Evolutionary conservation across 2,888 invertebrate species (phyloP).

Genomic region (Tenthredo amoena): DNA sequence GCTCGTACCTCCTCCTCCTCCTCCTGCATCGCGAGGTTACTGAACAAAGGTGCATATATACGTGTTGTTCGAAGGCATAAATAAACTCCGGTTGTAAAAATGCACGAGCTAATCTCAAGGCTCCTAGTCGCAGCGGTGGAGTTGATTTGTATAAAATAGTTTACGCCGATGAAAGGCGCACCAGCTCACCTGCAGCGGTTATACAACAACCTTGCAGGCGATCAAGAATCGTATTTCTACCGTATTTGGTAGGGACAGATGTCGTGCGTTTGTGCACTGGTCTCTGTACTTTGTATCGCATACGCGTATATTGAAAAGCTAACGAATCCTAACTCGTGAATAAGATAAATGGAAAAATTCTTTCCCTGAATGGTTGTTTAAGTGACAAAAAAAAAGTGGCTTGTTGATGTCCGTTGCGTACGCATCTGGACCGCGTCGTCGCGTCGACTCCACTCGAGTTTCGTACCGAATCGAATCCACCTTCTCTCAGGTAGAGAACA

Average conservation of each 20-base stretch:
- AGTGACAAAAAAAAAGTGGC: slow-evolving; percentile 1
- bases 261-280: background rate
- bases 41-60: background rate
- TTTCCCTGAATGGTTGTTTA: background rate
- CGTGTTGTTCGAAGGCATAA: background rate
- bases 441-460: no score
- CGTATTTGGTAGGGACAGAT: slow-evolving; percentile 32
- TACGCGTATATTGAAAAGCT: background rate
- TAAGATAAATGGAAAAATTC: slow-evolving; percentile 21
- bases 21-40: background rate
- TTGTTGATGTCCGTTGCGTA: background rate
- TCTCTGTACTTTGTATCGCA: background rate
- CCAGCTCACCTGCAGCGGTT: background rate
- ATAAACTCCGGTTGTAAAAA: background rate
- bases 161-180: background rate
- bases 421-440: background rate
- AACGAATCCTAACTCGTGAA: background rate
- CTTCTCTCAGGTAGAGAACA: background rate
- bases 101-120: slow-evolving; percentile 20
- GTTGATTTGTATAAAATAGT: background rate
- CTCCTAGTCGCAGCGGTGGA: background rate
- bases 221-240: background rate
- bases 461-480: background rate
- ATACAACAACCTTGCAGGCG: background rate
- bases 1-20: background rate